Evolutionary conservation across 2,113 vertebrate genomes (phyloP).

Genomic region (Malurus melanocephalus): DNA sequence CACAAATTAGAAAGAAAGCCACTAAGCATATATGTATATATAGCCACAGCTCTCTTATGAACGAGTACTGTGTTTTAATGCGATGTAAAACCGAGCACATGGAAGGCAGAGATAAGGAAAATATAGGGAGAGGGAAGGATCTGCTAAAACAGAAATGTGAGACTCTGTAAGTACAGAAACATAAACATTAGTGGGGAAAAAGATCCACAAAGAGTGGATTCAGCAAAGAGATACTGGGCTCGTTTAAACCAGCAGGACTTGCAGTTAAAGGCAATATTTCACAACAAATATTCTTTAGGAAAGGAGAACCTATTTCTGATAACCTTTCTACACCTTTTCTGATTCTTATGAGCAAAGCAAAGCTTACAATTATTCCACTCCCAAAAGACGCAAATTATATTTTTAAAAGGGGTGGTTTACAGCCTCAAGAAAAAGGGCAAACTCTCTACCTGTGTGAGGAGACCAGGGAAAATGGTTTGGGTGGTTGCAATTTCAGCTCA

Average conservation of each 20-base stretch:
- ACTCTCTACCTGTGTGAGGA: background rate
- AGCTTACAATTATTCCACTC: background rate
- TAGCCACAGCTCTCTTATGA: background rate
- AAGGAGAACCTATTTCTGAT: background rate
- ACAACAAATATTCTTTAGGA: background rate
- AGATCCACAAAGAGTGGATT: background rate
- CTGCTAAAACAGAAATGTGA: conserved; percentile 3
- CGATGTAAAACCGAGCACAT: conserved; percentile 17
- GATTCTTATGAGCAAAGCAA: background rate
- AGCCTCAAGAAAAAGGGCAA: background rate
- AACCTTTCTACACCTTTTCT: background rate
- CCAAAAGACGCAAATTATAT: background rate
- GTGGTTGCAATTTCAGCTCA: background rate
- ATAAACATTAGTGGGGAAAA: background rate
- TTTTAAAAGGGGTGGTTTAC: background rate
- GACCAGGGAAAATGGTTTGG: background rate
- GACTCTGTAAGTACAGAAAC: background rate
- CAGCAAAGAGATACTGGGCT: background rate
- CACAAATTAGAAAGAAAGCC: background rate
- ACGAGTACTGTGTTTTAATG: background rate
- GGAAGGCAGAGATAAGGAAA: conserved; percentile 44
- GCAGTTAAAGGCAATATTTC: background rate
- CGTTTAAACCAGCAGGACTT: background rate
- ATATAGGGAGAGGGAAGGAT: background rate
- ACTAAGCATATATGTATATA: background rate